Conservation (phyloP, 2,113 vertebrate genomes). For the Noturus placidus region DNA sequence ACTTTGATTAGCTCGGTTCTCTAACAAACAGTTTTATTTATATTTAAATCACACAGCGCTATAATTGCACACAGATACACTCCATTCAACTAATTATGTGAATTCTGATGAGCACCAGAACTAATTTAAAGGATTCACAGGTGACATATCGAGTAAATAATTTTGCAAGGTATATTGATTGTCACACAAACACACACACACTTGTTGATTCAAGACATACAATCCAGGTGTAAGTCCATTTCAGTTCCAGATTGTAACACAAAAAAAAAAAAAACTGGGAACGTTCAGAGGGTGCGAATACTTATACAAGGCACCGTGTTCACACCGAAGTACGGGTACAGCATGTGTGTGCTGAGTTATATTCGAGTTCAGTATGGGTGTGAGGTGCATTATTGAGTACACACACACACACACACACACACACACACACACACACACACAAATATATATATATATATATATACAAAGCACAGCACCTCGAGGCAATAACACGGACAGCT, state of each 20-base stretch:
- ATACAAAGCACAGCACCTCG: constrained; percentile 75
- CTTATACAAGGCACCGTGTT: not conserved
- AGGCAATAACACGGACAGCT: constrained; percentile 82
- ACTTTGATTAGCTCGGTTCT: not conserved
- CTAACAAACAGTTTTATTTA: not conserved
- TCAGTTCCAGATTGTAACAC: not conserved
- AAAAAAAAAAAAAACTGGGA: not conserved
- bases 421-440: constrained; percentile 4
- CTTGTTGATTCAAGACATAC: not conserved
- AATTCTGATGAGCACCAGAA: not conserved
- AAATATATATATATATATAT: too few relatives aligned
- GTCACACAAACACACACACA: not conserved
- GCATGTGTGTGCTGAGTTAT: not conserved
- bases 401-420: constrained; percentile 6
- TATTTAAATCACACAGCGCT: not conserved
- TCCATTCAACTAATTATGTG: not conserved
- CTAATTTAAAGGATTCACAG: not conserved
- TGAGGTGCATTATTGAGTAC: constrained; percentile 34
- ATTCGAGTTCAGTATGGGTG: constrained; percentile 11
- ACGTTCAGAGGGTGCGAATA: not conserved
- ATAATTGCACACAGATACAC: not conserved
- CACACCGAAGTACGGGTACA: not conserved
- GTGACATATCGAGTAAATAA: not conserved
- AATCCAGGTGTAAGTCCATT: not conserved
- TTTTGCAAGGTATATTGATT: too few relatives aligned